Conservation (phyloP, 2,888 invertebrate genomes). For the Drosophila austrosaltans region DNA sequence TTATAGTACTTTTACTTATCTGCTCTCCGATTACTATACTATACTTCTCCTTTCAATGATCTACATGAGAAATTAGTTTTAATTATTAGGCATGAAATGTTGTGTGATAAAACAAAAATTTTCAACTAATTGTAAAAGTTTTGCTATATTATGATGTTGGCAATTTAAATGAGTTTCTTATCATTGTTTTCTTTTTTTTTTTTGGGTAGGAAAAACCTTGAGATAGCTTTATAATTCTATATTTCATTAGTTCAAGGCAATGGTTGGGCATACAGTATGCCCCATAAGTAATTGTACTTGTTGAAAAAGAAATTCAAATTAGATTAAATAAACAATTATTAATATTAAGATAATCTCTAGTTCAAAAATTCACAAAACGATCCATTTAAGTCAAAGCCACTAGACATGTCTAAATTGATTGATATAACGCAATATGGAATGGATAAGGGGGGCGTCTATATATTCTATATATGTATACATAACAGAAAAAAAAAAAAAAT, state of each 20-base stretch:
- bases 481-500: not conserved
- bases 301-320: too few relatives aligned
- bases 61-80: not conserved
- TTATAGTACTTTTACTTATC: too few relatives aligned
- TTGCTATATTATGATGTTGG: not conserved
- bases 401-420: not conserved
- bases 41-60: too few relatives aligned
- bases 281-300: too few relatives aligned
- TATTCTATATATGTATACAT: too few relatives aligned
- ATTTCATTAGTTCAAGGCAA: not conserved
- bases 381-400: conserved; percentile 4
- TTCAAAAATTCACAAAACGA: not conserved
- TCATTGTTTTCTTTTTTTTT: not conserved
- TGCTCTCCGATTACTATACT: too few relatives aligned
- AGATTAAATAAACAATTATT: too few relatives aligned
- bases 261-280: too few relatives aligned
- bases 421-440: not conserved
- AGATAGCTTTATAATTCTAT: not conserved
- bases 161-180: not conserved
- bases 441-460: too few relatives aligned
- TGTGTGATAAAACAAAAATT: not conserved
- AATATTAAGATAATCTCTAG: not conserved
- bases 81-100: not conserved
- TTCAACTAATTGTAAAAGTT: not conserved
- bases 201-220: not conserved